Evolutionary conservation across 2,113 vertebrate genomes (phyloP).

Genomic region (Excalfactoria chinensis): DNA sequence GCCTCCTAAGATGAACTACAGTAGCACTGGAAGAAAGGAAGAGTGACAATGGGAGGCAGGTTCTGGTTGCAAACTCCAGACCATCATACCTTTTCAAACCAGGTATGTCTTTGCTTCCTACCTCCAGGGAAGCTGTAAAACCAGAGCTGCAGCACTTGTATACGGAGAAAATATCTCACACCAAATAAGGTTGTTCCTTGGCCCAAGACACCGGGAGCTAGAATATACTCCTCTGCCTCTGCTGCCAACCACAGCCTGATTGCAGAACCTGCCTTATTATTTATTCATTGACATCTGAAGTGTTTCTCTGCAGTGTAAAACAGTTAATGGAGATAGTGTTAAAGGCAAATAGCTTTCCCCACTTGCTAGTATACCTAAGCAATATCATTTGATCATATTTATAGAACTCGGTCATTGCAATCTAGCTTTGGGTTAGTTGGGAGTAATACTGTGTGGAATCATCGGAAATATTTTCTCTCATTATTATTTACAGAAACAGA

Average conservation of each 20-base stretch:
- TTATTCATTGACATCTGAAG: slow-evolving; percentile 1
- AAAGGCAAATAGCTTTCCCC: slow-evolving; percentile 50
- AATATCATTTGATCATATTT: slow-evolving; percentile 21
- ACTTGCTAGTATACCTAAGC: background rate
- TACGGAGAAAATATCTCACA: background rate
- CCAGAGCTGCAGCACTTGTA: background rate
- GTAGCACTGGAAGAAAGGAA: no score
- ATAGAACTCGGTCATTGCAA: background rate
- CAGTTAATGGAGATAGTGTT: background rate
- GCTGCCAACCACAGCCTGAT: background rate
- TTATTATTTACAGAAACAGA: background rate
- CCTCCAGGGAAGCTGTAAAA: background rate
- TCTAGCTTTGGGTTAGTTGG: background rate
- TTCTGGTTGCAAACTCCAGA: background rate
- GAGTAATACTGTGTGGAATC: background rate
- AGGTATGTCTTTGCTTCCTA: background rate
- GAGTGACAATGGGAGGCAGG: background rate
- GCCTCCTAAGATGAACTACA: background rate
- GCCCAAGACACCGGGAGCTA: background rate
- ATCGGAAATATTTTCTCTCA: background rate
- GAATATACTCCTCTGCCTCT: background rate
- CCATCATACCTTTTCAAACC: background rate
- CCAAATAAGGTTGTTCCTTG: background rate
- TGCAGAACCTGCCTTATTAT: background rate
- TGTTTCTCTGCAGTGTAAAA: background rate